phyloP scores from a whole-genome alignment of 2,888 invertebrate species.

The Drosophila nigritarsus region DNA sequence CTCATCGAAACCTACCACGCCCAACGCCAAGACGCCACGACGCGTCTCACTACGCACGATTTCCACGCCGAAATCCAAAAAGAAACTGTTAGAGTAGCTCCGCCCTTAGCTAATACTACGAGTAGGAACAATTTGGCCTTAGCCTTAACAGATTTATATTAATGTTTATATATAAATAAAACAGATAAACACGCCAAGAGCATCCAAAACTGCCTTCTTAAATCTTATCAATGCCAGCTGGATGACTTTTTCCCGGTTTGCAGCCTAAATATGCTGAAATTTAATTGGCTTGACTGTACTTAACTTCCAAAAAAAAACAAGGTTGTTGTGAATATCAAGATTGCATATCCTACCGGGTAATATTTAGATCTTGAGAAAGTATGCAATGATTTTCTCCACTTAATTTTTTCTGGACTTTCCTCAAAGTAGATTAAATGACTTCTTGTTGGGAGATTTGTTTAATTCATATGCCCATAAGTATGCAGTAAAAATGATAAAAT shows the following conservation, averaged over 20 bases:
- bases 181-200: not conserved
- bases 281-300: not conserved
- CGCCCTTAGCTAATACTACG: constrained; percentile 20
- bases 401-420: not conserved
- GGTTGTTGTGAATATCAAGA: not conserved
- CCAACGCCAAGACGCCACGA: constrained; percentile 87
- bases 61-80: constrained; percentile 91
- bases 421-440: not conserved
- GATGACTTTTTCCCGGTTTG: not conserved
- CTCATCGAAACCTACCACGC: constrained; percentile 68
- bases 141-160: constrained; percentile 43
- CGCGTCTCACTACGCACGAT: constrained; percentile 91
- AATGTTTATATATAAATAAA: constrained; percentile 45
- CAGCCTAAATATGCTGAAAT: not conserved
- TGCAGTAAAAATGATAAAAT: not conserved
- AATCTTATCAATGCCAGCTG: not conserved
- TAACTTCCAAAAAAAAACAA: not conserved
- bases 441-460: not conserved
- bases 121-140: constrained; percentile 22
- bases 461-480: not conserved
- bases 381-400: not conserved
- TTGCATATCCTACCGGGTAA: not conserved
- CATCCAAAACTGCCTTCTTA: not conserved
- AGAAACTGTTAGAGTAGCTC: constrained; percentile 84
- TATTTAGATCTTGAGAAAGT: not conserved